phyloP scores from a whole-genome alignment of 2,113 vertebrate genomes.

The Leptodactylus fuscus region DNA sequence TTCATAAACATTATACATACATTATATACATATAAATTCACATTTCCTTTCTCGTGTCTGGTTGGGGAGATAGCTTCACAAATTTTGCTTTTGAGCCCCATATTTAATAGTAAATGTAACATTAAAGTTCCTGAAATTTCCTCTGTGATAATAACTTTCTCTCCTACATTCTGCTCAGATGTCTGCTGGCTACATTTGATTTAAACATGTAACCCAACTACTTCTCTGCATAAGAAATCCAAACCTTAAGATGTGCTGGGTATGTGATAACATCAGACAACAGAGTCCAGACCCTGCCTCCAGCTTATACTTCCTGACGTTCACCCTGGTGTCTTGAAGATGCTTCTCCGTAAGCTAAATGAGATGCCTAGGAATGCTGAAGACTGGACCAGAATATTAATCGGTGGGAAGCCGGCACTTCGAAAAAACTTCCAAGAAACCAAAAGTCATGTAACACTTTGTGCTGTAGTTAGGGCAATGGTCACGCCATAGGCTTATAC shows the following conservation, averaged over 20 bases:
- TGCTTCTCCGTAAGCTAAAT: slow-evolving; percentile 24
- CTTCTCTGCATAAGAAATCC: slow-evolving; percentile 42
- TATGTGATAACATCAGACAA: slow-evolving; percentile 45
- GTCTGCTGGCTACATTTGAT: slow-evolving; percentile 23
- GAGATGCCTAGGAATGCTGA: background rate
- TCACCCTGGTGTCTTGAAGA: slow-evolving; percentile 32
- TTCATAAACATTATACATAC: no score
- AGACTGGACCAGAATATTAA: slow-evolving; percentile 29
- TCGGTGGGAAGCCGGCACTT: background rate
- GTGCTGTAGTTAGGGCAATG: background rate
- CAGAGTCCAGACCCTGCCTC: slow-evolving; percentile 50
- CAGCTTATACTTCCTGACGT: slow-evolving; percentile 40
- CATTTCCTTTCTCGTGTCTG: background rate
- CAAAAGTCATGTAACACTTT: background rate
- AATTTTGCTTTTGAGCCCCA: background rate
- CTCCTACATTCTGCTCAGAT: slow-evolving; percentile 11
- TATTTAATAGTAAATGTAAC: background rate
- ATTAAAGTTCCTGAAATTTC: slow-evolving; percentile 6
- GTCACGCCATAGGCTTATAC: background rate
- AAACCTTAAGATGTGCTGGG: slow-evolving; percentile 32
- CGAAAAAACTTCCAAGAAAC: background rate
- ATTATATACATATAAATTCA: no score
- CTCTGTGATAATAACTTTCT: slow-evolving; percentile 24
- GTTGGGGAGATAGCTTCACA: background rate
- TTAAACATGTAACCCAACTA: slow-evolving; percentile 11